phyloP scores from a whole-genome alignment of 2,797 vertebrate genomes.

The Helarctos malayanus region DNA sequence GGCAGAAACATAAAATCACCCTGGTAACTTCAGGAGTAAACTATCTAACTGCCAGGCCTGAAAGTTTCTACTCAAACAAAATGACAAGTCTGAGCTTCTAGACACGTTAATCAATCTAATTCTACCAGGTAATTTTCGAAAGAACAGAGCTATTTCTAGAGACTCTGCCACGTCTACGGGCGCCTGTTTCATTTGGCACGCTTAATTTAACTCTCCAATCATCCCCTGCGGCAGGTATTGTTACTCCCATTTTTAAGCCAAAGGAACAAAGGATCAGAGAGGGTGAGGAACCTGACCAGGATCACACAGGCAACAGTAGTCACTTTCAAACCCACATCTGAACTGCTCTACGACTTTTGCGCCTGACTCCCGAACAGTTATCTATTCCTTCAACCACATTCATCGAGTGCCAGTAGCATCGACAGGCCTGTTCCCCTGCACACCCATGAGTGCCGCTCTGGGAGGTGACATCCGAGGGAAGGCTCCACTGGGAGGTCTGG shows the following conservation, averaged over 20 bases:
- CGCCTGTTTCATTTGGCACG: neutral
- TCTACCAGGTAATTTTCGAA: neutral
- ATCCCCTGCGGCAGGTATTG: neutral
- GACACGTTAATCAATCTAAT: neutral
- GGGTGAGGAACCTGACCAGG: neutral
- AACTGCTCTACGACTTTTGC: accelerated
- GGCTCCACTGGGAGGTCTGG: constrained; percentile 89
- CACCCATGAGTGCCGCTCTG: constrained; percentile 86
- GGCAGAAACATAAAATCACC: neutral
- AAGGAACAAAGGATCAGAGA: neutral
- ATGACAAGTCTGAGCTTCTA: neutral
- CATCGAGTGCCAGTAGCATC: accelerated
- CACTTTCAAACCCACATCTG: neutral
- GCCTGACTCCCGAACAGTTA: neutral
- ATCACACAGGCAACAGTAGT: neutral
- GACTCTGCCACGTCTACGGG: neutral
- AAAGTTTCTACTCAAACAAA: neutral
- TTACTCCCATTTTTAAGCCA: neutral
- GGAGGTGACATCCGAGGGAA: constrained; percentile 67
- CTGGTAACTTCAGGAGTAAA: neutral
- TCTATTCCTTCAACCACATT: accelerated
- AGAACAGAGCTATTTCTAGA: too few species aligned
- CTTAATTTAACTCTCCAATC: neutral
- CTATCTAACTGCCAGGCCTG: neutral
- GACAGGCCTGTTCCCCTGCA: accelerated